Conservation (phyloP, 2,113 vertebrate species). For the Amazona guildingii region DNA sequence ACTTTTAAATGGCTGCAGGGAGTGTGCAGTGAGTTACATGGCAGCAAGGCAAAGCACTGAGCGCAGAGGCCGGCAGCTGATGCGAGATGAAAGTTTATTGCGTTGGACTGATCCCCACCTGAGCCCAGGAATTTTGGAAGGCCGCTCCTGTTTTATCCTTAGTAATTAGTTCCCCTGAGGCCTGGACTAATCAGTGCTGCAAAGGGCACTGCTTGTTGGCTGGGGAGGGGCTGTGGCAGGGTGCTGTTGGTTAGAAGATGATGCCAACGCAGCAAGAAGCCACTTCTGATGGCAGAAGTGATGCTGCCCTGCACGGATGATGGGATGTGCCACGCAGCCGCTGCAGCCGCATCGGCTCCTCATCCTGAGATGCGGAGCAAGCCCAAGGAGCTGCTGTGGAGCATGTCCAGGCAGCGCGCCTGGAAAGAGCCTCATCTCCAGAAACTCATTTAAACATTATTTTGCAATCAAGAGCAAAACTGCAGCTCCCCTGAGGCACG, state of each 20-base stretch:
- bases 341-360: rapidly evolving
- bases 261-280: neutral
- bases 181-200: neutral
- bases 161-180: conserved; percentile 48
- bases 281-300: neutral
- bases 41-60: neutral
- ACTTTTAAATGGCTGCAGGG: neutral
- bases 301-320: neutral
- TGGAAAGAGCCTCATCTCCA: neutral
- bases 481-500: neutral
- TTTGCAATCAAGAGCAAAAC: neutral
- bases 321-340: rapidly evolving
- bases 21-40: neutral
- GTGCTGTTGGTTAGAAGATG: neutral
- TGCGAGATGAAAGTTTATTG: conserved; percentile 19
- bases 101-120: conserved; percentile 14
- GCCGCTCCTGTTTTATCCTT: conserved; percentile 30
- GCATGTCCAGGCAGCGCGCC: neutral
- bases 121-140: conserved; percentile 39
- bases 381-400: neutral
- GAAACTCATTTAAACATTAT: neutral
- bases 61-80: neutral
- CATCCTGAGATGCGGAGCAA: rapidly evolving
- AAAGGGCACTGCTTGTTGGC: neutral
- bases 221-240: neutral